Base-by-base conservation (phyloP, 2,888 invertebrate genomes). In the Cephus sareptanus region DNA sequence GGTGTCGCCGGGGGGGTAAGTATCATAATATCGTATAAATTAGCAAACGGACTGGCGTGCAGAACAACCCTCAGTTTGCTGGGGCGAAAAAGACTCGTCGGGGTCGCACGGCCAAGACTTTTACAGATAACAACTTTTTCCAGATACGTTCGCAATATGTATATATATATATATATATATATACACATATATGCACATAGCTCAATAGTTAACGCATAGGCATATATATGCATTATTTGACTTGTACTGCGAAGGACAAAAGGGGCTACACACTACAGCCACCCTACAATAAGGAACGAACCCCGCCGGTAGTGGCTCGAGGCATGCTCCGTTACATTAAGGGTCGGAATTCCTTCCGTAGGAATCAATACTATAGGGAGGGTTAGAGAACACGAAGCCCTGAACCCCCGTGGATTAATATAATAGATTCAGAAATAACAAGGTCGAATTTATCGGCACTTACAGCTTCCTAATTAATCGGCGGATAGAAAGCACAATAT, bases 191-290 rank as follows among this genome's bases (percentile, higher is more conserved):
- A 31, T 76, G 33, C 31, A 70, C 35, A 30, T 23, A 75, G 75
- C 23, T 0, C 13, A 4, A 37, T 15, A 37, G 37, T 1, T 3
- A 35, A 12, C 12, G 1, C 12, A 35, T 40, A 40, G 4, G 15
- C 69, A 73, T 75, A 76, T 75, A 76, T 40, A 69, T 79, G 75
- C 33, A 76, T 75, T 76, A 70, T 76, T 76, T 68, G 33, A 69
- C 40, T 70, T 33, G 12, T 13, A n/a, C 37, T 37, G 34, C 69
- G 56, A 56, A 68, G 56, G 34, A 69, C 34, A 40, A 73, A 1
- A 73, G 73, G 30, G 69, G 56, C 30, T 73, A 12, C 30, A 71
- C 23, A 23, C 23, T 40, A 23, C 9, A 9, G 56, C 23, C 56
- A 9, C 9, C 1, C 56, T 56, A 9, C 23, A 23, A 56, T 56